Percentiles rank a stretch among this genome's conserved stretches.
phyloP scores from a whole-genome alignment of 2,113 vertebrate genomes.

The Podarcis muralis region DNA sequence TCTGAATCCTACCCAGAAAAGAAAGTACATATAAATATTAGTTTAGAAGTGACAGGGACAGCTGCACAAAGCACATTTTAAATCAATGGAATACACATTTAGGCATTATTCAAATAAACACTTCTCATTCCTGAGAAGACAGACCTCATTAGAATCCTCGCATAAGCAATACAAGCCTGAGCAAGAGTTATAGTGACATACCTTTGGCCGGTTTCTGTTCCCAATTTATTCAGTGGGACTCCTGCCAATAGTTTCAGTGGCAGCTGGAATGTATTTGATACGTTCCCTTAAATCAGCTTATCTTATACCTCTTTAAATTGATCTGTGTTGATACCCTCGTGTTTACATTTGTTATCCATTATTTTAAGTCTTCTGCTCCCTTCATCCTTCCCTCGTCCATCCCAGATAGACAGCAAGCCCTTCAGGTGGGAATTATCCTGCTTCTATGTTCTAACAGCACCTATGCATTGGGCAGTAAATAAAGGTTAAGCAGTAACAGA shows the following conservation, averaged over 20 bases:
- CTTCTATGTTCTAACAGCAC: neutral
- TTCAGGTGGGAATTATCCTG: neutral
- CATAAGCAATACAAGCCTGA: slow-evolving; percentile 37
- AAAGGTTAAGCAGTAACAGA: neutral
- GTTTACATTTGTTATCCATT: slow-evolving; percentile 28
- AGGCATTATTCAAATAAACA: slow-evolving; percentile 56
- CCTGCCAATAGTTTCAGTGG: slow-evolving; percentile 29
- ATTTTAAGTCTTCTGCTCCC: slow-evolving; percentile 29
- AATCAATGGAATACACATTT: slow-evolving; percentile 54
- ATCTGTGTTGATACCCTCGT: neutral
- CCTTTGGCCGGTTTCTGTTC: slow-evolving; percentile 29
- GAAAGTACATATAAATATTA: slow-evolving; percentile 59
- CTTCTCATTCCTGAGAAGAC: slow-evolving; percentile 52
- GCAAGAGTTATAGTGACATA: slow-evolving; percentile 53
- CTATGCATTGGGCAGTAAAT: neutral
- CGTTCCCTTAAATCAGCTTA: slow-evolving; percentile 42
- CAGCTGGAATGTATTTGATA: neutral
- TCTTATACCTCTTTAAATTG: slow-evolving; percentile 29
- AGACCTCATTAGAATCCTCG: slow-evolving; percentile 47
- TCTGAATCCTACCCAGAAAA: slow-evolving; percentile 51
- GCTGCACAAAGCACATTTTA: slow-evolving; percentile 60
- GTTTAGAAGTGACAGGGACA: slow-evolving; percentile 36
- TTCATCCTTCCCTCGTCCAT: slow-evolving; percentile 14
- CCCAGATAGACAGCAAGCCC: neutral
- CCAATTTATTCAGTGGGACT: neutral